Evolutionary conservation across 2,113 vertebrate species (phyloP), one percentile per base, ranked within the genome.

Genomic region (Gnathonemus longibarbis): DNA sequence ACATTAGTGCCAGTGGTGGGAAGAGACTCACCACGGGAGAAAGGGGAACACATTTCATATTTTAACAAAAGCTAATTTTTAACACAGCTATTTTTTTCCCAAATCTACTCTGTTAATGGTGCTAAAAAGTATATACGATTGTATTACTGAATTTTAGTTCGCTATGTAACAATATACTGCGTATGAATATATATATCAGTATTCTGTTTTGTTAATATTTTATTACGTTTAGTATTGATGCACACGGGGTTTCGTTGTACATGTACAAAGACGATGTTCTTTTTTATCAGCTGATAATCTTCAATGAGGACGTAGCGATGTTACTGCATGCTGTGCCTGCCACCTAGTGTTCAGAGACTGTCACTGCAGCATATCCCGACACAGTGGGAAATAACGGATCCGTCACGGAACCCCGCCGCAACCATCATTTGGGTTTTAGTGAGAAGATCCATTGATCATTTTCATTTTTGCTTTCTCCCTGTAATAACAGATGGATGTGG

Each of bases 301-400:
- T 31, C 9, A 19, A 15, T 77, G 74, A 35, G 35, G 11, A 39
- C 4, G 31, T 19, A 42, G 15, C 49, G 17, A 35, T 31, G 46
- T 89, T 89, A 45, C 49, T 24, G n/a, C 88, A 90, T 90, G 62
- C 19, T 53, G 83, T 48, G 53, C 10, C 45, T 88, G 90, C 89
- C 90, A 88, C 49, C 90, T 66, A 89, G 70, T 3, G 90, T 70
- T 87, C 24, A n/a, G 27, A 84, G 31, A 19, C 35, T 35, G 17
- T 35, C 35, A 42, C 35, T 80, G 74, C 35, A 39, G 74, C 31
- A 77, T 11, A 70, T 70, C n/a, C 27, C 62, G 10, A 3, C 62
- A 70, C 27, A 19, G 8, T 77, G 74, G 17, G 5, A 80, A 80
- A 80, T 42, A 49, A 88, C 11, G 7, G 13, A 88, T 74, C 52